Conservation (phyloP, 23 tunicate species). For the Ascidia mentula region DNA sequence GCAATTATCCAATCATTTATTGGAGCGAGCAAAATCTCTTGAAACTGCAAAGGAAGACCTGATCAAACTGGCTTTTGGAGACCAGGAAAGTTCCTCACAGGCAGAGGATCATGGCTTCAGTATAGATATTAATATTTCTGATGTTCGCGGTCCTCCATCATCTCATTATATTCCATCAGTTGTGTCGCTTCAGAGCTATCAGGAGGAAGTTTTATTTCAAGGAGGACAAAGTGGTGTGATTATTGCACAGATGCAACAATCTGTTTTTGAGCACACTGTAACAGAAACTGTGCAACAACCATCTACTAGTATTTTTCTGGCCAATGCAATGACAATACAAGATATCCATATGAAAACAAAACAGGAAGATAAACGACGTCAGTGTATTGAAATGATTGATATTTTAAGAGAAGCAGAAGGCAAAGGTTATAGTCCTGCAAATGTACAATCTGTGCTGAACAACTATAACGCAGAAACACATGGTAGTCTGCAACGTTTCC, state of each 20-base stretch:
- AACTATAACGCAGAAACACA: too few species aligned
- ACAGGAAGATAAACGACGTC: constrained; percentile 10
- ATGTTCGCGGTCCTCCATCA: background rate
- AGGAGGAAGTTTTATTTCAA: too few species aligned
- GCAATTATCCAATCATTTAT: constrained; percentile 14
- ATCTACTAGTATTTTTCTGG: too few species aligned
- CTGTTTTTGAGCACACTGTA: too few species aligned
- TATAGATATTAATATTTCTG: background rate
- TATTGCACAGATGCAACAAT: too few species aligned
- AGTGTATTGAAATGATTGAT: constrained; percentile 13
- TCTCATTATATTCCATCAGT: background rate
- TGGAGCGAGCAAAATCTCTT: constrained; percentile 18
- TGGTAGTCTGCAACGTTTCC: too few species aligned
- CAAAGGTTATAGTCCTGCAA: constrained; percentile 20
- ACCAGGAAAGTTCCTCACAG: background rate
- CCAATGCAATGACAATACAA: constrained; percentile 4
- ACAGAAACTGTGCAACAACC: too few species aligned
- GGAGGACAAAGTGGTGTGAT: too few species aligned
- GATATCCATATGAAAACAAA: constrained; percentile 10
- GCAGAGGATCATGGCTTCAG: too few species aligned
- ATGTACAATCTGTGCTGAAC: constrained; percentile 17
- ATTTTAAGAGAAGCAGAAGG: constrained; percentile 19
- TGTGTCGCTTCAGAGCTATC: too few species aligned
- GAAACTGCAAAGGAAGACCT: background rate
- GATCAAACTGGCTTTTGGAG: background rate